A percentile compares a stretch with the other conserved stretches of the same genome.
These are phyloP conservation scores for Empidonax alnorum DNA, from an alignment of 2,113 vertebrate genomes.

Conservation along the genomic window DNA sequence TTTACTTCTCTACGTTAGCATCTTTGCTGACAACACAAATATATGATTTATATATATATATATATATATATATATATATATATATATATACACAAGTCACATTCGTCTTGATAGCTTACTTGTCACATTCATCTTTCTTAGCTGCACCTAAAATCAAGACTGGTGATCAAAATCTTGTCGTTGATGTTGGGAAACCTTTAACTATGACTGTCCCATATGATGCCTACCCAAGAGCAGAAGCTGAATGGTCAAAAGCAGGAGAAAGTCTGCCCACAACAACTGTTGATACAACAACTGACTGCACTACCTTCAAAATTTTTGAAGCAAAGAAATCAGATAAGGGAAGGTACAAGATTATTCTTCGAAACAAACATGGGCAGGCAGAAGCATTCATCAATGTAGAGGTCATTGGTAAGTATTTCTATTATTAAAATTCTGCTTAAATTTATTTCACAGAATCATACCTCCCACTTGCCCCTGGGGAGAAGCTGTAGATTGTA, in stretches of 20 bases:
- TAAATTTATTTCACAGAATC: background rate
- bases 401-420: conserved; percentile 90
- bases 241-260: conserved; percentile 89
- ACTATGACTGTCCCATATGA: conserved; percentile 92
- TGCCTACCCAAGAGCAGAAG: conserved; percentile 93
- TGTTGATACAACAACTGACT: conserved; percentile 87
- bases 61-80: no score
- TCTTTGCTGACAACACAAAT: background rate
- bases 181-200: conserved; percentile 92
- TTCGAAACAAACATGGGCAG: conserved; percentile 94
- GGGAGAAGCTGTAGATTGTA: background rate
- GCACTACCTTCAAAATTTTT: conserved; percentile 87
- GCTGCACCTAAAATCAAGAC: conserved; percentile 94
- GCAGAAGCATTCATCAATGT: conserved; percentile 92
- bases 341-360: conserved; percentile 88
- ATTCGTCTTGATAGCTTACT: background rate
- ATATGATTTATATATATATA: background rate
- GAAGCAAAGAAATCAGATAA: conserved; percentile 88
- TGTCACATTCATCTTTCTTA: conserved; percentile 57
- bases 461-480: background rate
- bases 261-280: conserved; percentile 85
- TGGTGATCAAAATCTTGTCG: conserved; percentile 92
- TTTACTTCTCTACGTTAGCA: background rate
- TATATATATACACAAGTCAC: background rate
- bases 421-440: background rate